Percentiles rank a stretch among this genome's conserved stretches.
Conservation (phyloP, 2,888 invertebrate genomes). For the Eupithecia vulgata region DNA sequence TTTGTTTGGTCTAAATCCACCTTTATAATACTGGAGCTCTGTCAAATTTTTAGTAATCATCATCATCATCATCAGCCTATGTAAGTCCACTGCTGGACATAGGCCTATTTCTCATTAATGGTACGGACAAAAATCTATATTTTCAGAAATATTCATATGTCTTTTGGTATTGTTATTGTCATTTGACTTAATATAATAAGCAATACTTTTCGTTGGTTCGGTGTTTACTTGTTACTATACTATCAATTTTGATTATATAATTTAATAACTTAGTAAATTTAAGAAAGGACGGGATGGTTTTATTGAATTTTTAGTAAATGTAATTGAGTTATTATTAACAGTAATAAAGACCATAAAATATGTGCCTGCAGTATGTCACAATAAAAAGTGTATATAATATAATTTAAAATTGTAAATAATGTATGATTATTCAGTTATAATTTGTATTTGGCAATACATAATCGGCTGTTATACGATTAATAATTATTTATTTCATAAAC, state of each 20-base stretch:
- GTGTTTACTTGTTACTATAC: background rate
- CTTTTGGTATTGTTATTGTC: background rate
- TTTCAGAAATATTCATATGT: background rate
- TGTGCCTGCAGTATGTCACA: slow-evolving; percentile 45
- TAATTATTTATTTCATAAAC: slow-evolving; percentile 56
- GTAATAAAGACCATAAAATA: slow-evolving; percentile 30
- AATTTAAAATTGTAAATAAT: slow-evolving; percentile 52
- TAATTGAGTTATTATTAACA: slow-evolving; percentile 12
- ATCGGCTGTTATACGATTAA: slow-evolving; percentile 51
- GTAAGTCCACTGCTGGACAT: too few species aligned
- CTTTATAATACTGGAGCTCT: background rate
- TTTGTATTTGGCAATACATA: slow-evolving; percentile 48
- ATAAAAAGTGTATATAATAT: slow-evolving; percentile 31
- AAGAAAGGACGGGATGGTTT: background rate
- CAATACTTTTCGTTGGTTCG: background rate
- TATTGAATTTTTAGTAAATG: background rate
- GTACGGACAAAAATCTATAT: background rate
- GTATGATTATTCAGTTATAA: slow-evolving; percentile 41
- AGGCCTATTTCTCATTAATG: background rate
- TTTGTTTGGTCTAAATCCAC: background rate
- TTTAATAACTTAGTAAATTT: background rate
- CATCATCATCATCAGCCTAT: too few species aligned
- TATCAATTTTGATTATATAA: background rate
- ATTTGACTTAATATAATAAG: background rate
- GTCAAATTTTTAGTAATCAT: too few species aligned